Base-by-base conservation (phyloP, 2,888 invertebrate species). In the Cenopis cana region DNA sequence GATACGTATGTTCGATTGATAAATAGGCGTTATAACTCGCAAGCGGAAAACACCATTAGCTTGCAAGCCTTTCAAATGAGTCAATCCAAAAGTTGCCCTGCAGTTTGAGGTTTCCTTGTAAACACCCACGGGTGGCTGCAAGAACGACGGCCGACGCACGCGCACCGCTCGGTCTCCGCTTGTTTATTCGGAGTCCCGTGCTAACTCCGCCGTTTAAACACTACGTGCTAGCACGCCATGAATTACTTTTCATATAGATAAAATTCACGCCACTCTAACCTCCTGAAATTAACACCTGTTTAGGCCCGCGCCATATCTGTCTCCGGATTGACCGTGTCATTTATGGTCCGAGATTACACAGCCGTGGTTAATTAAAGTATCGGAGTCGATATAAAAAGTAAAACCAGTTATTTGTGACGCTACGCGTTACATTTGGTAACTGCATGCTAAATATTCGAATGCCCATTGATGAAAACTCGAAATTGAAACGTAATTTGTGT, bases 201-300 rank as follows among this genome's bases (percentile, higher is more conserved):
- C 89, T 93, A 93, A 93, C 93, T 93, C 89, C 83, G 76, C 81
- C 91, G 91, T 91, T 93, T 93, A 93, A 91, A 93, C 91, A 93
- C 89, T 89, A 89, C 89, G 86, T 88, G 89, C 91, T 88, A 89
- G 90, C 87, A 89, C 86, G 84, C 84, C 88, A 91, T 89, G 92
- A 93, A 93, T 93, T 93, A 90, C 91, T 93, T 93, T 93, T 93
- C 93, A 92, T 93, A 93, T 93, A 93, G 93, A 93, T 93, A 93
- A 93, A 93, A 93, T 93, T 93, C 92, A 93, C 93, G 92, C 87
- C 85, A 86, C 93, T 91, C 93, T 93, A 93, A 93, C 89, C 90
- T 93, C 91, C 90, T 90, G 92, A 93, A 92, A 93, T 93, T 93
- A 93, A 90, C 93, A 93, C 93, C 92, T 88, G 89, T 87, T 91